These are phyloP conservation scores for Cetoscarus ocellatus DNA, from an alignment of 2,797 vertebrate genomes.

Conservation along the genomic window DNA sequence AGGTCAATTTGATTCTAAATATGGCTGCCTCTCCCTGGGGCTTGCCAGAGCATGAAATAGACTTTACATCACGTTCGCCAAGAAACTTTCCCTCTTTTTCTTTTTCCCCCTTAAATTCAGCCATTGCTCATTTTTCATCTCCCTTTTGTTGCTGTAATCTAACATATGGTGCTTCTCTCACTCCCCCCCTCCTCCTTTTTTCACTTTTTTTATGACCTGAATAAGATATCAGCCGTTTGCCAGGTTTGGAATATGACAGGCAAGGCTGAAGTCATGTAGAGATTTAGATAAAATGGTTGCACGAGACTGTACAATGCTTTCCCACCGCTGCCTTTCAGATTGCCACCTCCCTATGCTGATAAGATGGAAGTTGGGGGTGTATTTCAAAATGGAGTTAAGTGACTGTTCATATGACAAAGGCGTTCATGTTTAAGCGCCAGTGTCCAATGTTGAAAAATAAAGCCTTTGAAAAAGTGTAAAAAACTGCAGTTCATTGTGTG, in stretches of 20 bases:
- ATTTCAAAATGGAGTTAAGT: slow-evolving; percentile 59
- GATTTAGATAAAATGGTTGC: slow-evolving; percentile 78
- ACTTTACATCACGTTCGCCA: slow-evolving; percentile 82
- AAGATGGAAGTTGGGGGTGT: slow-evolving; percentile 61
- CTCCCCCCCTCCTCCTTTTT: slow-evolving; percentile 9
- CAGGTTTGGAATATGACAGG: slow-evolving; percentile 73
- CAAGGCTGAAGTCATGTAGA: slow-evolving; percentile 69
- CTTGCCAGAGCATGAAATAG: slow-evolving; percentile 84
- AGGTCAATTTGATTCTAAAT: slow-evolving; percentile 82
- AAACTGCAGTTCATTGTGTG: no score
- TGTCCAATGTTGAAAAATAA: no score
- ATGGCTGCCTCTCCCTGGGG: slow-evolving; percentile 69
- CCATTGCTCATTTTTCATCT: slow-evolving; percentile 71
- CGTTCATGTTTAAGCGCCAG: slow-evolving; percentile 41
- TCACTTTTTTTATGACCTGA: slow-evolving; percentile 73
- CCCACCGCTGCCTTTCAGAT: slow-evolving; percentile 74
- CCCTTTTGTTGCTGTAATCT: slow-evolving; percentile 70
- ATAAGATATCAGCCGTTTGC: slow-evolving; percentile 81
- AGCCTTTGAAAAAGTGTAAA: no score
- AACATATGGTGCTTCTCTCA: slow-evolving; percentile 64
- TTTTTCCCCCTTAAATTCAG: slow-evolving; percentile 29
- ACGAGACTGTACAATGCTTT: slow-evolving; percentile 61
- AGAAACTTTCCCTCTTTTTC: slow-evolving; percentile 46
- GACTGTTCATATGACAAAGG: slow-evolving; percentile 45
- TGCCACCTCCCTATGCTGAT: slow-evolving; percentile 53